These are phyloP conservation scores for Diglossa brunneiventris DNA, from an alignment of 2,113 vertebrate species.

Conservation along the genomic window DNA sequence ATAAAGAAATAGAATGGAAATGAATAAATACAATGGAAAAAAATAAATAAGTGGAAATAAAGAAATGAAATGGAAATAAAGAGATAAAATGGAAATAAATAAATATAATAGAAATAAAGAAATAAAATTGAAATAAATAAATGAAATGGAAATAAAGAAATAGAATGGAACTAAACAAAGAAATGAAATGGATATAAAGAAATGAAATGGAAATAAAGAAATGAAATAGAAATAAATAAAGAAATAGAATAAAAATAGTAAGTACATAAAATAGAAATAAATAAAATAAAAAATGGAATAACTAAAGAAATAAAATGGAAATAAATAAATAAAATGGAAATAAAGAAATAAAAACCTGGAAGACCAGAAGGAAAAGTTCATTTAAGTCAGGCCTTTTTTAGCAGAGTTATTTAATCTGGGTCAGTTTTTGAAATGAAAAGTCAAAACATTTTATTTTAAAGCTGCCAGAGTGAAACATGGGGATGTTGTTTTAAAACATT, in stretches of 20 bases:
- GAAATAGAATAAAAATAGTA: neutral
- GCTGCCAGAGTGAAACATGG: accelerated
- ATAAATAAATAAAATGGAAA: neutral
- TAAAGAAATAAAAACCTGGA: neutral
- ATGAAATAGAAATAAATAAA: neutral
- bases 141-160: neutral
- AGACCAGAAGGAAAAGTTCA: neutral
- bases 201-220: neutral
- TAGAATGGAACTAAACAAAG: neutral
- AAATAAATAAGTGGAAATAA: neutral
- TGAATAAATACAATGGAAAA: neutral
- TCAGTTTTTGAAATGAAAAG: neutral
- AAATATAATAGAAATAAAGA: neutral
- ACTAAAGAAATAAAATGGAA: neutral
- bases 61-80: neutral
- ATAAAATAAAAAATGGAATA: too few relatives aligned
- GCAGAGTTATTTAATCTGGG: neutral
- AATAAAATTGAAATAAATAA: neutral
- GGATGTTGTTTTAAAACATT: neutral
- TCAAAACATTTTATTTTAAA: neutral
- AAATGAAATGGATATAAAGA: neutral
- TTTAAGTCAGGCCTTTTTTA: neutral
- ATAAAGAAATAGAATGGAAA: neutral
- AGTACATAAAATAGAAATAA: neutral
- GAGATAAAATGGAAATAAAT: too few relatives aligned